Conservation (phyloP, 2,797 vertebrate species). For the Schizopygopsis pylzovi region DNA sequence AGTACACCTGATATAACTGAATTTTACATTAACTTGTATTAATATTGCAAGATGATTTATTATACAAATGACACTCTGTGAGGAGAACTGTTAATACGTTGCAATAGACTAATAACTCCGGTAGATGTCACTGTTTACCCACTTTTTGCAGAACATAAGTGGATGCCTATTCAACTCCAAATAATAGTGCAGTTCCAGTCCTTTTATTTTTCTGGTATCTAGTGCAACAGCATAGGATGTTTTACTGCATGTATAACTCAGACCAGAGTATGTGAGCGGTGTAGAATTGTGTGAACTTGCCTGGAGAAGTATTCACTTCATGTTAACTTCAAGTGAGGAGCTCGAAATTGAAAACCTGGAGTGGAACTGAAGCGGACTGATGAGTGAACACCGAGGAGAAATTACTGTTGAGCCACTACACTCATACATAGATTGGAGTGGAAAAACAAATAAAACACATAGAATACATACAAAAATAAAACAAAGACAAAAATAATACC, state of each 20-base stretch:
- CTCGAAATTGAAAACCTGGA: neutral
- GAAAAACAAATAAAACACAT: neutral
- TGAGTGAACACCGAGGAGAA: neutral
- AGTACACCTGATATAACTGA: neutral
- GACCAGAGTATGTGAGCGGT: neutral
- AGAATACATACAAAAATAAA: neutral
- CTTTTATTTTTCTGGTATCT: neutral
- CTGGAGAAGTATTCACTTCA: too few species aligned
- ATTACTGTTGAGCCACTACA: neutral
- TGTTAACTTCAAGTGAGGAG: neutral
- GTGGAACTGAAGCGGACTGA: neutral
- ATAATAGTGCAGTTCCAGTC: neutral
- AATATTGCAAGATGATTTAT: neutral
- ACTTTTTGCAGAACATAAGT: neutral
- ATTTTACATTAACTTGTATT: neutral
- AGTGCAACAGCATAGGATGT: neutral
- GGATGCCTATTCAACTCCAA: neutral
- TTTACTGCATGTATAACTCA: neutral
- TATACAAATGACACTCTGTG: neutral
- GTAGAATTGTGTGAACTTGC: neutral
- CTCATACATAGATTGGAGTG: neutral
- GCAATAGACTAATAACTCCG: neutral
- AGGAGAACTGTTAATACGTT: neutral
- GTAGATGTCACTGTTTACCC: conserved; percentile 12
- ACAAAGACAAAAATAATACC: too few species aligned